Conservation (phyloP, 2,888 invertebrate species). For the Pandemis cinnamomeana region DNA sequence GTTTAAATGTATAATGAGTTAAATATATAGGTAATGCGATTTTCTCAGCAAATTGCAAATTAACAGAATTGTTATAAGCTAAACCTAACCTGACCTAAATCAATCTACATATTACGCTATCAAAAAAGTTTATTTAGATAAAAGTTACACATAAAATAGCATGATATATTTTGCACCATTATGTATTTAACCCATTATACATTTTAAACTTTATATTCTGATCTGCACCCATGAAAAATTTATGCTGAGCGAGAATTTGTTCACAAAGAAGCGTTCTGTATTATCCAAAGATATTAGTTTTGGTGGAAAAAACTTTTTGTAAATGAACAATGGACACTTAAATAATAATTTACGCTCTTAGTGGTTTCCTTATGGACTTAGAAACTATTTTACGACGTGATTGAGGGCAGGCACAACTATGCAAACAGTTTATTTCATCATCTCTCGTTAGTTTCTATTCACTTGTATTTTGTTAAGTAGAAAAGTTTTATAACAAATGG, state of each 20-base stretch:
- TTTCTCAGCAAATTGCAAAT: no score
- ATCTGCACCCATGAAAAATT: background rate
- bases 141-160: no score
- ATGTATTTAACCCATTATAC: no score
- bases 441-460: conserved; percentile 2
- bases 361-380: conserved; percentile 40
- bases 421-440: conserved; percentile 33
- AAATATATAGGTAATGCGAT: no score
- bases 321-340: conserved; percentile 22
- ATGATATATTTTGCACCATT: no score
- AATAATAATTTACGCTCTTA: conserved; percentile 22
- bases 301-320: conserved; percentile 20
- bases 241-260: background rate
- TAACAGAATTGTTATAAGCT: no score
- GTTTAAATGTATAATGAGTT: no score
- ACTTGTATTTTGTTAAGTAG: background rate
- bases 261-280: background rate
- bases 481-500: background rate
- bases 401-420: conserved; percentile 34
- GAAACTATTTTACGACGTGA: conserved; percentile 38
- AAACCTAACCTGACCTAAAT: no score
- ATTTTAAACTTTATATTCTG: no score
- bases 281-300: conserved; percentile 2
- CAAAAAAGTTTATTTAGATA: no score
- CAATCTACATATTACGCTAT: no score